These are phyloP conservation scores for Hydractinia symbiolongicarpus DNA, from an alignment of 30 jellyfish, hydroid and myxozoan genomes.

Conservation along the genomic window DNA sequence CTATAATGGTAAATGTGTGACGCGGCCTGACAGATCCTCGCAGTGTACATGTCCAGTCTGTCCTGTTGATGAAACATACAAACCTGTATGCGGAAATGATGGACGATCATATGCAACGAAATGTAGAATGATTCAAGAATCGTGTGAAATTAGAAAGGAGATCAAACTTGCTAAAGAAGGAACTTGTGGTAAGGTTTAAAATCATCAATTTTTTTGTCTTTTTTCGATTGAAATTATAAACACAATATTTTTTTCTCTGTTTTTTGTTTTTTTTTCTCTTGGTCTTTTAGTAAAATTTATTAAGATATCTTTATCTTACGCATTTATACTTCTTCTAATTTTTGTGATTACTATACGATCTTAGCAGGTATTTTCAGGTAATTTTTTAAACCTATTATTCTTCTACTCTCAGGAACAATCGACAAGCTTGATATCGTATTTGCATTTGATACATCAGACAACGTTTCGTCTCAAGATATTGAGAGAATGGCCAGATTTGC, in stretches of 20 bases:
- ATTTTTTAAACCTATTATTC: not conserved
- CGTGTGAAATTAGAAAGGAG: slow-evolving; percentile 41
- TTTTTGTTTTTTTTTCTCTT: not conserved
- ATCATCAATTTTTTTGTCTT: not conserved
- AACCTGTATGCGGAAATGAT: slow-evolving; percentile 73
- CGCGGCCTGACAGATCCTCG: slow-evolving; percentile 43
- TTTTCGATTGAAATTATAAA: not conserved
- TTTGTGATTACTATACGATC: too few relatives aligned
- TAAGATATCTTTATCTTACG: not conserved
- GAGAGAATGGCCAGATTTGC: slow-evolving; percentile 44
- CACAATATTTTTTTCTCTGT: not conserved
- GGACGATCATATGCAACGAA: slow-evolving; percentile 70
- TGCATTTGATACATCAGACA: slow-evolving; percentile 43
- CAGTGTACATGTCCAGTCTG: slow-evolving; percentile 75
- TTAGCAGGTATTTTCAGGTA: not conserved
- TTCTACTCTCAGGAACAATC: too few relatives aligned
- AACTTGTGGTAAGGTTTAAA: slow-evolving; percentile 59
- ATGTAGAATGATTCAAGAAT: slow-evolving; percentile 54
- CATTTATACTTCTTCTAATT: not conserved
- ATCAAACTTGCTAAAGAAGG: slow-evolving; percentile 23
- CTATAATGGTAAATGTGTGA: slow-evolving; percentile 39
- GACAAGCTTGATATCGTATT: slow-evolving; percentile 32
- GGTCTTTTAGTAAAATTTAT: too few relatives aligned
- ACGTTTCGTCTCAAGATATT: slow-evolving; percentile 1
- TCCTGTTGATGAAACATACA: slow-evolving; percentile 49